Conservation (phyloP, 2,888 invertebrate genomes). For the Coelopa pilipes region DNA sequence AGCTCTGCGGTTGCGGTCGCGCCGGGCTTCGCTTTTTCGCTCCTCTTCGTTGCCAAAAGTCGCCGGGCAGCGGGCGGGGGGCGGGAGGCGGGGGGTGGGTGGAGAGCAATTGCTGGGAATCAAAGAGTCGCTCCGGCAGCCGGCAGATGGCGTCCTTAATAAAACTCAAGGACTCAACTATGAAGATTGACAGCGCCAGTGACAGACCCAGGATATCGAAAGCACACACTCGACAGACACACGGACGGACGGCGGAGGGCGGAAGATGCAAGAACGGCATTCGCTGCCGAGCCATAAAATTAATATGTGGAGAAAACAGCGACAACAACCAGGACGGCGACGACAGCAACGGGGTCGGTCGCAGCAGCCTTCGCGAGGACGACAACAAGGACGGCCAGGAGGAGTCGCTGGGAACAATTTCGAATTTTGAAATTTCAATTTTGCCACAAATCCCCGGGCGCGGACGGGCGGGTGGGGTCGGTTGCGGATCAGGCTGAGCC, state of each 20-base stretch:
- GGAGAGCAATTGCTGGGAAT: not conserved
- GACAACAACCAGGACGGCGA: conserved; percentile 3
- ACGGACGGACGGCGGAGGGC: not conserved
- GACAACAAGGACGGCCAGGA: too few relatives aligned
- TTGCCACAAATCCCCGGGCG: conserved; percentile 11
- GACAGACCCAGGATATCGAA: too few relatives aligned
- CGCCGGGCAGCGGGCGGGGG: not conserved
- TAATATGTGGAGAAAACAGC: not conserved
- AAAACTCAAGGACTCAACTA: conserved; percentile 22
- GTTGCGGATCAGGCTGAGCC: not conserved
- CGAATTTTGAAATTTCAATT: conserved; percentile 26
- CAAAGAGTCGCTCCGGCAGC: conserved; percentile 9
- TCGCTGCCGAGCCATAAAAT: conserved; percentile 9
- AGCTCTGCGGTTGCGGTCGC: not conserved
- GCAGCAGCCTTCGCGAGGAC: too few relatives aligned
- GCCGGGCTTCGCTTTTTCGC: too few relatives aligned
- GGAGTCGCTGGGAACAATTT: not conserved
- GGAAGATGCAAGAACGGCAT: not conserved
- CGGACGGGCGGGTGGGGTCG: not conserved
- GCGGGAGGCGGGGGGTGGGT: not conserved
- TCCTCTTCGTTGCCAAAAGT: too few relatives aligned
- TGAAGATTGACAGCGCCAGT: conserved; percentile 21
- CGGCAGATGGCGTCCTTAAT: not conserved
- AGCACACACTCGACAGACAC: conserved; percentile 17
- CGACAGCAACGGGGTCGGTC: too few relatives aligned